Conservation (phyloP, 2,797 vertebrate species). For the Gymnoscopelus braueri region DNA sequence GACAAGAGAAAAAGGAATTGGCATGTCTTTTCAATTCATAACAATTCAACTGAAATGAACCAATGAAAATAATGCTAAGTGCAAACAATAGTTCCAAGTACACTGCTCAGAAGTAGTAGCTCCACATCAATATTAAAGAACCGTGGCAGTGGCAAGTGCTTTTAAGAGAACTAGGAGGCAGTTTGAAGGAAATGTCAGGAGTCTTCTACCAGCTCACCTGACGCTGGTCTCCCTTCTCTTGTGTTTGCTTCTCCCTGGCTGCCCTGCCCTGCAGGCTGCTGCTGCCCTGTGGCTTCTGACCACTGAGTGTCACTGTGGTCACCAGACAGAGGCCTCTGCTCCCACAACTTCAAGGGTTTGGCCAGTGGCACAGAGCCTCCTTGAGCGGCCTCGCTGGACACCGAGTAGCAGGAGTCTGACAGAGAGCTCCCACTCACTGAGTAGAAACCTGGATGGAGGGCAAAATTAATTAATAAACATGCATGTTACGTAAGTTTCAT, state of each 20-base stretch:
- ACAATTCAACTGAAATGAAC: not conserved
- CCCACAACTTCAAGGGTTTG: conserved; percentile 70
- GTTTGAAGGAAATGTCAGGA: too few relatives aligned
- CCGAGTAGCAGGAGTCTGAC: conserved; percentile 87
- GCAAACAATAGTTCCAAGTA: too few relatives aligned
- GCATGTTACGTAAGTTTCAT: too few relatives aligned
- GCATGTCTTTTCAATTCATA: not conserved
- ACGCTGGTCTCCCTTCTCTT: conserved; percentile 66
- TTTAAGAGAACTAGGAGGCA: too few relatives aligned
- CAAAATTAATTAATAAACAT: not conserved
- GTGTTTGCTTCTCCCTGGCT: conserved; percentile 49
- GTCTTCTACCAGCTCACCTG: conserved; percentile 70
- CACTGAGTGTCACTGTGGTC: conserved; percentile 79
- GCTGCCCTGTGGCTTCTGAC: conserved; percentile 70
- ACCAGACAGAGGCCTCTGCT: conserved; percentile 67
- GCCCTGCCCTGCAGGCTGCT: conserved; percentile 53
- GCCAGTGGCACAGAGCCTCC: conserved; percentile 49
- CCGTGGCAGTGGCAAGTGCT: too few relatives aligned
- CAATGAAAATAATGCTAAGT: not conserved
- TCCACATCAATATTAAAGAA: too few relatives aligned
- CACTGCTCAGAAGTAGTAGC: too few relatives aligned
- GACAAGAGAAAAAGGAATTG: conserved; percentile 3
- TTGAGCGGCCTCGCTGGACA: conserved; percentile 81
- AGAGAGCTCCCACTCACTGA: conserved; percentile 86
- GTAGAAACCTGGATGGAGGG: conserved; percentile 78